These are phyloP conservation scores for Alauda arvensis DNA, from an alignment of 2,797 vertebrate genomes.

Conservation along the genomic window DNA sequence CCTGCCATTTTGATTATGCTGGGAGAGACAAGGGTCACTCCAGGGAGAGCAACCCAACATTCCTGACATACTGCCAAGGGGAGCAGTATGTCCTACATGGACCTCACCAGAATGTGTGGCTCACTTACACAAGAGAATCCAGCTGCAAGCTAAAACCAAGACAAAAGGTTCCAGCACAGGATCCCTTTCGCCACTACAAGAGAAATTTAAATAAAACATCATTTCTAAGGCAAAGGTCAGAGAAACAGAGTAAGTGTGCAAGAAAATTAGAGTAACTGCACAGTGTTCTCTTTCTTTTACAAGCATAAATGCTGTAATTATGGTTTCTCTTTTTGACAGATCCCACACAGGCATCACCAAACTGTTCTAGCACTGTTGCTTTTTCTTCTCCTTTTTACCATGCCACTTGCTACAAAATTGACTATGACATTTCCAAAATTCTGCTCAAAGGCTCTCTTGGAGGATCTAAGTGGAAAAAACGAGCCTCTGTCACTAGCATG, in stretches of 20 bases:
- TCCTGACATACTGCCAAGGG: neutral
- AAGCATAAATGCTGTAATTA: constrained; percentile 43
- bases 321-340: constrained; percentile 45
- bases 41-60: neutral
- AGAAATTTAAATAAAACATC: neutral
- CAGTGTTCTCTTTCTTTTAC: constrained; percentile 33
- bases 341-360: constrained; percentile 31
- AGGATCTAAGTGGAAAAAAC: constrained; percentile 40
- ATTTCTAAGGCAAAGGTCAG: constrained; percentile 6
- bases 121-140: neutral
- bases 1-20: neutral
- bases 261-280: constrained; percentile 28
- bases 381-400: constrained; percentile 30
- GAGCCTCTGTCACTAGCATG: constrained; percentile 22
- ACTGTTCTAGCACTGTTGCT: constrained; percentile 14
- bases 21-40: neutral
- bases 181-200: neutral
- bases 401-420: constrained; percentile 27
- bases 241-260: neutral
- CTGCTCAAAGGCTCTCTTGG: constrained; percentile 40
- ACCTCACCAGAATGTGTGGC: neutral
- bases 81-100: accelerated
- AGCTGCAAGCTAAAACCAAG: neutral
- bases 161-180: neutral
- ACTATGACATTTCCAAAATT: constrained; percentile 47